Percentiles rank a stretch among this genome's conserved stretches.
Evolutionary conservation across 2,113 vertebrate genomes (phyloP).

Genomic region (Stomatorhinus ivindoensis): DNA sequence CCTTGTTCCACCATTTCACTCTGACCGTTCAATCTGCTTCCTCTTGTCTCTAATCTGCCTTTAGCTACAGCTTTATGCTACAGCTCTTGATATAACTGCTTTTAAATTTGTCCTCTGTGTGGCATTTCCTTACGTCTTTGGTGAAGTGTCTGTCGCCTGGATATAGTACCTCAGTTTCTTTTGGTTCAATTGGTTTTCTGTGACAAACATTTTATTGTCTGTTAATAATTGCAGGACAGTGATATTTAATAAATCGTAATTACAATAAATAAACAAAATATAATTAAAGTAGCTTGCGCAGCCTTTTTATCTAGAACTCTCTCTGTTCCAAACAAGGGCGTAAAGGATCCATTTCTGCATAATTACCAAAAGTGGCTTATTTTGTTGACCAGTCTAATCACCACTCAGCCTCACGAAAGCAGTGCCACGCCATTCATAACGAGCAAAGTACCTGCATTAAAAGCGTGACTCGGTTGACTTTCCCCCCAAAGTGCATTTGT

Average conservation of each 20-base stretch:
- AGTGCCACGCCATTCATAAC: slow-evolving; percentile 1
- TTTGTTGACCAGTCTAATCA: slow-evolving; percentile 26
- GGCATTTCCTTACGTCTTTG: background rate
- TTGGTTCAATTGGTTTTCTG: background rate
- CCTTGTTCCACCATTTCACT: background rate
- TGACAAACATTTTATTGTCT: background rate
- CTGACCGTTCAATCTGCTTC: background rate
- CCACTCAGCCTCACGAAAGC: slow-evolving; percentile 11
- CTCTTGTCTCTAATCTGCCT: background rate
- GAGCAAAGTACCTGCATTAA: slow-evolving; percentile 12
- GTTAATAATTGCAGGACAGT: background rate
- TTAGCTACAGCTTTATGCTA: slow-evolving; percentile 7
- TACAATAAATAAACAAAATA: background rate
- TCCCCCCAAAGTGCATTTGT: slow-evolving; percentile 16
- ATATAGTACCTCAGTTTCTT: background rate
- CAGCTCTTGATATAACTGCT: background rate
- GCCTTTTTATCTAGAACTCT: slow-evolving; percentile 19
- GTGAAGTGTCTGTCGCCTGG: background rate
- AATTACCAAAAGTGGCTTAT: slow-evolving; percentile 29
- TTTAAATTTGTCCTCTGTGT: background rate
- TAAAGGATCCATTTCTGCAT: slow-evolving; percentile 25
- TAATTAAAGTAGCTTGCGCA: background rate
- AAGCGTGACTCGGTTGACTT: slow-evolving; percentile 19
- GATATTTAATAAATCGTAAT: background rate
- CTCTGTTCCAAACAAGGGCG: slow-evolving; percentile 18